These are phyloP conservation scores for Montipora foliosa DNA, from an alignment of 64 coral and sea anemone species.

Conservation along the genomic window DNA sequence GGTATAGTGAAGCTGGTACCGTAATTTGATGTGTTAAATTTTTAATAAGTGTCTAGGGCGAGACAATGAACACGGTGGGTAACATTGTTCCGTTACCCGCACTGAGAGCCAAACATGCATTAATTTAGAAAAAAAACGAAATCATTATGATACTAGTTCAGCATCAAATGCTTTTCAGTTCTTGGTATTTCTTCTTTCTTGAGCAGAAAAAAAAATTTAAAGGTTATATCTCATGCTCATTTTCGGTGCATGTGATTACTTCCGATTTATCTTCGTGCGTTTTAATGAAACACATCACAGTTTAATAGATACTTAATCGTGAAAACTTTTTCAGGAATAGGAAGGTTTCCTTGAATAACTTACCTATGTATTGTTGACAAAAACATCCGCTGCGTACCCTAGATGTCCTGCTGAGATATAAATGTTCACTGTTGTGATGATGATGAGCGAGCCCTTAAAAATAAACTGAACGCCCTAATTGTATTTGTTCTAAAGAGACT, in stretches of 20 bases:
- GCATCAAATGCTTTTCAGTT: not conserved
- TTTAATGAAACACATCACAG: not conserved
- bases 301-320: not conserved
- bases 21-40: not conserved
- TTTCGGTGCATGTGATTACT: too few species aligned
- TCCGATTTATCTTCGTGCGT: not conserved
- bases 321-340: not conserved
- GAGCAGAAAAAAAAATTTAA: too few species aligned
- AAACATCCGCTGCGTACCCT: not conserved
- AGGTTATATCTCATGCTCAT: too few species aligned
- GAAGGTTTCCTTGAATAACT: not conserved
- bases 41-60: slow-evolving; percentile 29
- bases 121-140: not conserved
- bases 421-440: too few species aligned
- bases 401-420: not conserved
- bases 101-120: not conserved
- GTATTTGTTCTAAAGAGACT: too few species aligned
- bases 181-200: not conserved
- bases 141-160: not conserved
- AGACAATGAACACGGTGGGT: slow-evolving; percentile 12
- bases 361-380: not conserved
- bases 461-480: too few species aligned
- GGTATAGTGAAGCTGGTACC: not conserved
- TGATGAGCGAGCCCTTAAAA: too few species aligned
- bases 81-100: not conserved